Percentiles rank a stretch among this genome's conserved stretches.
Evolutionary conservation across 1,140 invertebrate species (phyloP).

Genomic region (Lethrus apterus): DNA sequence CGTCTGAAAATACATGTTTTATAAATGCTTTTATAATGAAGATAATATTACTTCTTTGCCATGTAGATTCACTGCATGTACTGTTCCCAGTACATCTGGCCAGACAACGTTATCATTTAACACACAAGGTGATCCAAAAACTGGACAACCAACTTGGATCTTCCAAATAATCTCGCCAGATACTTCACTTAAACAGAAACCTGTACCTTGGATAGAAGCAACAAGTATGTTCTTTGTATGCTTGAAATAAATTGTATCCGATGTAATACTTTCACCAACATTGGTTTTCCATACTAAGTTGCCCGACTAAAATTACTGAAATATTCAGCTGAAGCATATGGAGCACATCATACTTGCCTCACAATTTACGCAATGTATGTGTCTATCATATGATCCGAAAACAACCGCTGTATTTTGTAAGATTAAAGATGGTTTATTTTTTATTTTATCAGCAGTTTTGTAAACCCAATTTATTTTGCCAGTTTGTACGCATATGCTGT

Average conservation of each 20-base stretch:
- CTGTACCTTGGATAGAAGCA: constrained; percentile 52
- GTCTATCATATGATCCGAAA: constrained; percentile 62
- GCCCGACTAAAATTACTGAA: constrained; percentile 37
- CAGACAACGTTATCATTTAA: constrained; percentile 46
- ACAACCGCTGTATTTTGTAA: constrained; percentile 42
- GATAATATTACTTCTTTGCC: constrained; percentile 40
- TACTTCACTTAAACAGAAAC: constrained; percentile 44
- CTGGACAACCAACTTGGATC: constrained; percentile 44
- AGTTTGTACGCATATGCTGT: constrained; percentile 49
- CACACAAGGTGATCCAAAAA: constrained; percentile 56
- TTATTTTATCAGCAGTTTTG: constrained; percentile 53
- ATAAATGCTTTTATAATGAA: not conserved
- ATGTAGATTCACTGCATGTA: constrained; percentile 44
- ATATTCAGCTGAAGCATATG: not conserved
- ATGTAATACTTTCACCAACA: constrained; percentile 49
- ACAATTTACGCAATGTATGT: constrained; percentile 52
- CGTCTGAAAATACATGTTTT: constrained; percentile 6
- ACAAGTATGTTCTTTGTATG: constrained; percentile 40
- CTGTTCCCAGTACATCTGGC: constrained; percentile 47
- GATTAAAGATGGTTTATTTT: constrained; percentile 53
- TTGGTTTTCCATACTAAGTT: constrained; percentile 42
- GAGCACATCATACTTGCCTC: constrained; percentile 43
- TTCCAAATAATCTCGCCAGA: constrained; percentile 47
- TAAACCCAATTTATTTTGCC: constrained; percentile 55
- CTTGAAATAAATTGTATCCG: constrained; percentile 49